A percentile compares a stretch with the other conserved stretches of the same genome.
These are phyloP conservation scores for human DNA, from an alignment of 2,113 vertebrate species.

Conservation along the genomic window DNA sequence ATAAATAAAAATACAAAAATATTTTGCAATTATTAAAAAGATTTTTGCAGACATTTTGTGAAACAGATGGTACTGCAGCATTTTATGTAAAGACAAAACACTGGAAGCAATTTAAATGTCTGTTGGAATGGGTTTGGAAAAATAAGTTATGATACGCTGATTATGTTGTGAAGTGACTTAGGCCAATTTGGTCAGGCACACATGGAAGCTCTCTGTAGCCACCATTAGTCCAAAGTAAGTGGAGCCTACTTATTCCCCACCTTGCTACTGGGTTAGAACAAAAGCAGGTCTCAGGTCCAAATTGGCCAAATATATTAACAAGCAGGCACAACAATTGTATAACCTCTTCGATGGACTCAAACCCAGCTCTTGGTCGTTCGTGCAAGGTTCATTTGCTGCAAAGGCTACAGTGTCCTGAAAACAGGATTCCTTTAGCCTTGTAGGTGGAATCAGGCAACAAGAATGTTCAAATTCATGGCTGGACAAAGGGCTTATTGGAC, in stretches of 20 bases:
- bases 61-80: not conserved
- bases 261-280: not conserved
- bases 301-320: not conserved
- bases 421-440: not conserved
- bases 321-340: not conserved
- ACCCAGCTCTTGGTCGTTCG: not conserved
- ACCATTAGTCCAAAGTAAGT: not conserved
- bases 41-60: not conserved
- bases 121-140: conserved; percentile 1
- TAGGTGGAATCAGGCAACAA: not conserved
- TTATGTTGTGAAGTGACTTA: not conserved
- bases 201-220: not conserved
- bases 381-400: not conserved
- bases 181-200: not conserved
- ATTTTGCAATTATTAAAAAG: conserved; percentile 29
- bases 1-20: conserved; percentile 5
- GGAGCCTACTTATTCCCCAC: not conserved
- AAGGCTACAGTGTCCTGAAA: not conserved
- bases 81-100: not conserved
- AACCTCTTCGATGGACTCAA: not conserved
- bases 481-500: not conserved
- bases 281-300: not conserved
- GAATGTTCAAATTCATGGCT: conserved; percentile 13
- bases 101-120: conserved; percentile 8
- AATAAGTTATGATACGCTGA: not conserved